Evolutionary conservation across 2,797 vertebrate species (phyloP), one percentile per base, ranked within the genome.

Genomic region (Lepidocolaptes lacrymiger): DNA sequence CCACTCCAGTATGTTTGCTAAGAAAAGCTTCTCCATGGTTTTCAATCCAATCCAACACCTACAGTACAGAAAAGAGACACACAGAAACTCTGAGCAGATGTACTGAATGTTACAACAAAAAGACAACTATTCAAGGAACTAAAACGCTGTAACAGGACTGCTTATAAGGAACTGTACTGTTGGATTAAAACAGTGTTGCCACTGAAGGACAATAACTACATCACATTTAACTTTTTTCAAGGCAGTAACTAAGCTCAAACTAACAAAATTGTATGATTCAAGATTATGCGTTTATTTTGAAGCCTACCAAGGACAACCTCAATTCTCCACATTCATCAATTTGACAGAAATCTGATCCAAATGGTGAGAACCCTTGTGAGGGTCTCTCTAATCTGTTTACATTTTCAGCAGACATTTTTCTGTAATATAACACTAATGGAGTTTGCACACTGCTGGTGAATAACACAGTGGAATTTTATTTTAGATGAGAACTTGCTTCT

Each of bases 31-130:
- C 99, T 39, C 99, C 99, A 1, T 99, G 99, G 97, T 99, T 99
- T 97, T 99, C 99, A 63, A 99, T 99, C 99, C 99, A 99, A 95
- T 99, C 99, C 97, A 99, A 97, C 74, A 99, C 99, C 99, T 99
- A 76, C 3, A 56, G 75, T 19, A 67, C 74, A 79, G 55, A 93
- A 93, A 4, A 96, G 6, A 96, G 3, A 72, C 22, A 75, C 28
- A 85, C 2, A 76, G 41, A 93, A 73, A 21, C 10, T 28, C 18
- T 62, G 61, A 59, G 49, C 28, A 10, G 41, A 36, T 1, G 7
- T 48, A 76, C 17, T 62, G 27, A 66, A 46, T 49, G 30, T 41
- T 58, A 37, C n/a, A 92, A 81, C 14, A 79, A 66, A 69, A 66
- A 28, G 13, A 28, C n/a, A 74, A 54, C 11, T 21, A 75, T 39